A percentile compares a stretch with the other conserved stretches of the same genome.
These are phyloP conservation scores for Cisticola juncidis DNA, from an alignment of 2,113 vertebrate genomes.

Conservation along the genomic window DNA sequence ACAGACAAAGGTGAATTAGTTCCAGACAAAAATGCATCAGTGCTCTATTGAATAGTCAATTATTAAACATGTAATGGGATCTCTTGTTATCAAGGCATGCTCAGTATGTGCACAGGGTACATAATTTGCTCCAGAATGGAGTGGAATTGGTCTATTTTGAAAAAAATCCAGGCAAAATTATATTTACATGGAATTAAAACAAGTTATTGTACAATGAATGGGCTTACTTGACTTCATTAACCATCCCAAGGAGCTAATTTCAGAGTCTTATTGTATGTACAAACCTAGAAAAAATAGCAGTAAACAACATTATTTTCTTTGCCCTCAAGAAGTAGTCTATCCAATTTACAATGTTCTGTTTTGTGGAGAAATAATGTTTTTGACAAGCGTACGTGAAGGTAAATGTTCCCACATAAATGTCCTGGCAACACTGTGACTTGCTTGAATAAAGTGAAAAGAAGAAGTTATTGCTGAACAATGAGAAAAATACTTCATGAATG, in stretches of 20 bases:
- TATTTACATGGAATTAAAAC: conserved; percentile 45
- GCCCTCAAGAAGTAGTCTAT: not conserved
- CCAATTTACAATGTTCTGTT: not conserved
- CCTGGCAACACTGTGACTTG: not conserved
- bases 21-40: conserved; percentile 75
- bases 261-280: not conserved
- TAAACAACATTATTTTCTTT: conserved; percentile 4
- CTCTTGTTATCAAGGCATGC: conserved; percentile 64
- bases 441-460: not conserved
- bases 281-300: not conserved
- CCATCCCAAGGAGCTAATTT: not conserved
- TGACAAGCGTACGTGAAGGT: not conserved
- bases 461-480: not conserved
- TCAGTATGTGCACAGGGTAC: conserved; percentile 46
- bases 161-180: conserved; percentile 29
- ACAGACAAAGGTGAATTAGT: conserved; percentile 77
- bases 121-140: conserved; percentile 43
- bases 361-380: not conserved
- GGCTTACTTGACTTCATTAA: not conserved
- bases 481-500: not conserved
- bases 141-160: not conserved
- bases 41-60: conserved; percentile 77
- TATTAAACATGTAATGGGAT: conserved; percentile 76
- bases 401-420: not conserved
- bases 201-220: not conserved